These are phyloP conservation scores for Pantherophis alleghaniensis DNA, from an alignment of 2,797 vertebrate species.

Conservation along the genomic window DNA sequence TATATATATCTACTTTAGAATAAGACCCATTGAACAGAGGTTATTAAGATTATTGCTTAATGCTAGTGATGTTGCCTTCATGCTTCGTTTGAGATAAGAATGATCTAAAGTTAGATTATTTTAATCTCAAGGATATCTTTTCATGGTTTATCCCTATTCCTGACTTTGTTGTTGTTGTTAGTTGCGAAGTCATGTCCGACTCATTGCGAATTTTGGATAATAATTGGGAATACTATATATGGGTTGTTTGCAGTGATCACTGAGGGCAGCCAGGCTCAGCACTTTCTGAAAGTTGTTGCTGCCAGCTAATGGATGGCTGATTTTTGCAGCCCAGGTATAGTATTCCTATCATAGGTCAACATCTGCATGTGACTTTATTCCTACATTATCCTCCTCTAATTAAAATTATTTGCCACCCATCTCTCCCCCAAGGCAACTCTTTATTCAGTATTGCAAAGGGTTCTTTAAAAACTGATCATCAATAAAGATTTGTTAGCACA, in stretches of 20 bases:
- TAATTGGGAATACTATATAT: neutral
- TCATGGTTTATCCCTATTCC: neutral
- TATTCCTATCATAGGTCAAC: neutral
- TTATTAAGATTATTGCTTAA: neutral
- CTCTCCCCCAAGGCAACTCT: neutral
- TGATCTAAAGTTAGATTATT: conserved; percentile 4
- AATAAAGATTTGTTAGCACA: neutral
- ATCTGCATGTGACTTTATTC: neutral
- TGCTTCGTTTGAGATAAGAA: neutral
- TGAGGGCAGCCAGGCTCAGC: neutral
- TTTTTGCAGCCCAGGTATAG: neutral
- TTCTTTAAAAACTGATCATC: neutral
- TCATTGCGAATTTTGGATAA: neutral
- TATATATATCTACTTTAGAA: neutral
- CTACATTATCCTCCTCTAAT: neutral
- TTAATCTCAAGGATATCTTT: neutral
- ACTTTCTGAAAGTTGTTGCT: neutral
- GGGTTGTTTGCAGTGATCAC: neutral
- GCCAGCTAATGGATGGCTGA: neutral
- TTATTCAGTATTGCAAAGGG: neutral
- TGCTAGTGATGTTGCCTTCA: neutral
- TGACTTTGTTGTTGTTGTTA: neutral
- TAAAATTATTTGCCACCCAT: neutral
- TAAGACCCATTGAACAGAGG: neutral
- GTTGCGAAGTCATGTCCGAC: too few species aligned